Conservation (phyloP, 2,797 vertebrate species). For the Neostethus bicornis region DNA sequence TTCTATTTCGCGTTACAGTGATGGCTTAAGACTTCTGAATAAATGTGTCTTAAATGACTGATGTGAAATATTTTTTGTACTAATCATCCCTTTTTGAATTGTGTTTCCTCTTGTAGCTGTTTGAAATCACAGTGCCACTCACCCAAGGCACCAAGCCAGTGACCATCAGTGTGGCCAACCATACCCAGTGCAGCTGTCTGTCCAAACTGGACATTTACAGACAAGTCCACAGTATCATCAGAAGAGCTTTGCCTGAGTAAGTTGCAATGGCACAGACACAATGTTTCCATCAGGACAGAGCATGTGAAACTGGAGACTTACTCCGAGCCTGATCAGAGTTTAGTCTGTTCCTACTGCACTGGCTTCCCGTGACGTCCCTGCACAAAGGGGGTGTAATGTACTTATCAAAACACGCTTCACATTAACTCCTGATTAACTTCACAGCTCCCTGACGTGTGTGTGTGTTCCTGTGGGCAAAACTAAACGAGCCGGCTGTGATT, state of each 20-base stretch:
- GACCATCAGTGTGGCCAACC: slow-evolving; percentile 96
- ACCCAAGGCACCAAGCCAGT: slow-evolving; percentile 92
- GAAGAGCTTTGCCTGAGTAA: slow-evolving; percentile 92
- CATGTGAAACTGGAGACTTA: background rate
- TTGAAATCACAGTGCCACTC: slow-evolving; percentile 95
- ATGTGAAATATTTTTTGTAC: too few relatives aligned
- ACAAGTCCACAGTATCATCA: slow-evolving; percentile 96
- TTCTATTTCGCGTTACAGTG: too few relatives aligned
- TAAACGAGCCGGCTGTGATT: slow-evolving; percentile 6
- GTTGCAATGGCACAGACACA: slow-evolving; percentile 38
- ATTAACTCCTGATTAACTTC: slow-evolving; percentile 9
- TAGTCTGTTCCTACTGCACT: background rate
- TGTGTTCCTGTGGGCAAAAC: slow-evolving; percentile 11
- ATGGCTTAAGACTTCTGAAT: too few relatives aligned
- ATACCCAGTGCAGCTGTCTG: slow-evolving; percentile 95
- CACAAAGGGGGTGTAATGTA: background rate
- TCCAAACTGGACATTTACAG: slow-evolving; percentile 94
- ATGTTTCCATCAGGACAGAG: background rate
- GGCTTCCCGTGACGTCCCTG: background rate
- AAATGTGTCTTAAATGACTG: too few relatives aligned
- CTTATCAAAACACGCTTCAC: slow-evolving; percentile 4
- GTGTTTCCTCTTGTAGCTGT: slow-evolving; percentile 80
- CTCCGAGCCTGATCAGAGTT: background rate
- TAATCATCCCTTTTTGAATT: slow-evolving; percentile 24
- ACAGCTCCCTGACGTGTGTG: slow-evolving; percentile 14